Evolutionary conservation across 2,113 vertebrate species (phyloP).

Genomic region (Aegotheles bennettii): DNA sequence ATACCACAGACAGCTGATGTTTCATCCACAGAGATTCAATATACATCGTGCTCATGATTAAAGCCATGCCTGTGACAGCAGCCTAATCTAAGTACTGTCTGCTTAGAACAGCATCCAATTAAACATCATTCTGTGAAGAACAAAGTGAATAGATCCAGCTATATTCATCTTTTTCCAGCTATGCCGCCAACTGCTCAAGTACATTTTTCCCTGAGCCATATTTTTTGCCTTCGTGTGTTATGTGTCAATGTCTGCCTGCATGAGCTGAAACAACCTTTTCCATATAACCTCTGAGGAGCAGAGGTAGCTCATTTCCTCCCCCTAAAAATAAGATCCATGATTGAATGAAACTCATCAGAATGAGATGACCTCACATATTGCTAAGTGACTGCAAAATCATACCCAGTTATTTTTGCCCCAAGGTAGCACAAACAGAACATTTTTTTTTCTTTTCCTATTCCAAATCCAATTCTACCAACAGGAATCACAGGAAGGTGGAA

Average conservation of each 20-base stretch:
- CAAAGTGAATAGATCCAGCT: constrained; percentile 29
- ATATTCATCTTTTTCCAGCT: constrained; percentile 56
- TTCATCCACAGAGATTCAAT: constrained; percentile 42
- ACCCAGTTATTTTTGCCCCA: neutral
- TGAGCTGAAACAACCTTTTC: constrained; percentile 39
- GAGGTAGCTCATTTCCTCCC: neutral
- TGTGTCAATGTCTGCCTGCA: constrained; percentile 30
- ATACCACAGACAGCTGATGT: constrained; percentile 26
- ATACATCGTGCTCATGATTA: constrained; percentile 50
- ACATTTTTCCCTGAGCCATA: constrained; percentile 35
- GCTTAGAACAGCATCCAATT: constrained; percentile 55
- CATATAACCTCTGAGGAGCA: constrained; percentile 1
- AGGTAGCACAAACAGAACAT: neutral
- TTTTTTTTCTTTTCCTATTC: neutral
- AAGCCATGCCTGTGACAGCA: constrained; percentile 47
- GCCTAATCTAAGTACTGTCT: constrained; percentile 49
- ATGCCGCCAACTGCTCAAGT: constrained; percentile 47
- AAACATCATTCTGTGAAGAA: constrained; percentile 47
- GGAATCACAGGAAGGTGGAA: neutral
- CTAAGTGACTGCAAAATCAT: neutral
- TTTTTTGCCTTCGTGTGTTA: constrained; percentile 47
- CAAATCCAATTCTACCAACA: neutral
- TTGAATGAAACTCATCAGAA: neutral
- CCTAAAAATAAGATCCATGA: neutral
- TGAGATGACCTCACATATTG: neutral